A percentile compares a stretch with the other conserved stretches of the same genome.
phyloP scores from a whole-genome alignment of 1,140 invertebrate species.

The Eriocheir sinensis region DNA sequence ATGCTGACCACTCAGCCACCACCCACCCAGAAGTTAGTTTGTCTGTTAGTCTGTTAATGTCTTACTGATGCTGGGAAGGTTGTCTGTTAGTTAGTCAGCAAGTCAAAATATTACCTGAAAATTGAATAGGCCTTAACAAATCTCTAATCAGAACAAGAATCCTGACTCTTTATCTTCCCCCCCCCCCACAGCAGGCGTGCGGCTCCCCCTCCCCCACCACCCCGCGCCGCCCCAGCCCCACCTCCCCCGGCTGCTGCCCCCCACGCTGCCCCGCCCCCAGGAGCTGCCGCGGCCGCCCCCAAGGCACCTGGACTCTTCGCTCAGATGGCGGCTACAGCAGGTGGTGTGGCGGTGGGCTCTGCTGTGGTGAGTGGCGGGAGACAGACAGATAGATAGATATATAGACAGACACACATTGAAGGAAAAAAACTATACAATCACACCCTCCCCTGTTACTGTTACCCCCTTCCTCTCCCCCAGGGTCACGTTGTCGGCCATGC shows the following conservation, averaged over 20 bases:
- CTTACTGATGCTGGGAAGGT: no score
- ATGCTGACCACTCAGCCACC: no score
- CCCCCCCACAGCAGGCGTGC: slow-evolving; percentile 78
- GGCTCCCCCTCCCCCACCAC: slow-evolving; percentile 82
- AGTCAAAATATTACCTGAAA: no score
- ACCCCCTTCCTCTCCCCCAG: slow-evolving; percentile 82
- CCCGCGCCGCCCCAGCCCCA: slow-evolving; percentile 80
- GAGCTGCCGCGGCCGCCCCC: slow-evolving; percentile 76
- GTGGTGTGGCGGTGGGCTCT: slow-evolving; percentile 81
- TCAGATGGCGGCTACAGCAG: slow-evolving; percentile 81
- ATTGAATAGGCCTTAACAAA: no score
- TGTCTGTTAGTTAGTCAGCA: no score
- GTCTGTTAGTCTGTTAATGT: no score
- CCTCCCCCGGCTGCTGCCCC: slow-evolving; percentile 63
- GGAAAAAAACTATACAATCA: no score
- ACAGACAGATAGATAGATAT: no score
- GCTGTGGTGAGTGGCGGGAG: slow-evolving; percentile 82
- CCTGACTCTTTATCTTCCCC: no score
- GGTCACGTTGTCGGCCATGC: slow-evolving; percentile 93
- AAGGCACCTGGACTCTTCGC: slow-evolving; percentile 80
- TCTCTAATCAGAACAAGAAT: no score
- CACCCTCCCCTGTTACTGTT: not conserved
- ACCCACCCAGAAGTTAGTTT: no score
- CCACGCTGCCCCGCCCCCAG: slow-evolving; percentile 72
- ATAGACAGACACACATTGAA: no score